A percentile compares a stretch with the other conserved stretches of the same genome.
phyloP scores from a whole-genome alignment of 1,140 invertebrate species.

The Gryon sp. region DNA sequence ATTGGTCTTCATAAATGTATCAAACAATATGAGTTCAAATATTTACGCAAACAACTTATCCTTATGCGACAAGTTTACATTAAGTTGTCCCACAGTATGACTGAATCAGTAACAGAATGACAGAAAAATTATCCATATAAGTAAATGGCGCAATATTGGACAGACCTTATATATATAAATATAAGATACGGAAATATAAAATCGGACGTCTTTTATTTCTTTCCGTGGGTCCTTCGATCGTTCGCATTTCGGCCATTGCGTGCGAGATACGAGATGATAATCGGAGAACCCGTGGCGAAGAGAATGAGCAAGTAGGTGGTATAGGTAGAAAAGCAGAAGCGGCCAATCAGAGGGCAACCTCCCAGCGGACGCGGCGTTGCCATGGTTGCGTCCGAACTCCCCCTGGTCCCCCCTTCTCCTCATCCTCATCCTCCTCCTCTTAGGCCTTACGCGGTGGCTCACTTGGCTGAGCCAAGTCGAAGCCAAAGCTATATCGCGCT shows the following conservation, averaged over 20 bases:
- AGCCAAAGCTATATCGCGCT: conserved; percentile 62
- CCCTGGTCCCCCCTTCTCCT: conserved; percentile 47
- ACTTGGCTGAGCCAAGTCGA: conserved; percentile 63
- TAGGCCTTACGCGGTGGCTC: conserved; percentile 76
- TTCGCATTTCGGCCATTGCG: conserved; percentile 63
- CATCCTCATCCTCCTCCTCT: no score
- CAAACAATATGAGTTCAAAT: no score
- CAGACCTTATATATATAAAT: no score
- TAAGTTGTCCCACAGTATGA: no score
- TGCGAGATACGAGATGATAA: conserved; percentile 72
- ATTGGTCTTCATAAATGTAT: no score
- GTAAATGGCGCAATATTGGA: no score
- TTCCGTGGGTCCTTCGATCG: conserved; percentile 44
- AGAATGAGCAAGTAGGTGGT: conserved; percentile 69
- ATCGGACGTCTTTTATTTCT: conserved; percentile 40
- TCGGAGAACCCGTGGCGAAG: conserved; percentile 62
- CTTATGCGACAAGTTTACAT: no score
- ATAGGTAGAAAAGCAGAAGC: conserved; percentile 77
- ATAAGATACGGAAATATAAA: no score
- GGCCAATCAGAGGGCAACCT: conserved; percentile 79
- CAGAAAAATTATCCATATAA: no score
- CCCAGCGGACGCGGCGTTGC: conserved; percentile 78
- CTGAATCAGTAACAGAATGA: no score
- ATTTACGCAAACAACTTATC: no score
- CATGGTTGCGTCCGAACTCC: conserved; percentile 78